Percentiles rank a stretch among this genome's conserved stretches.
phyloP scores from a whole-genome alignment of 2,888 invertebrate species.

The Calliscelio sp. region DNA sequence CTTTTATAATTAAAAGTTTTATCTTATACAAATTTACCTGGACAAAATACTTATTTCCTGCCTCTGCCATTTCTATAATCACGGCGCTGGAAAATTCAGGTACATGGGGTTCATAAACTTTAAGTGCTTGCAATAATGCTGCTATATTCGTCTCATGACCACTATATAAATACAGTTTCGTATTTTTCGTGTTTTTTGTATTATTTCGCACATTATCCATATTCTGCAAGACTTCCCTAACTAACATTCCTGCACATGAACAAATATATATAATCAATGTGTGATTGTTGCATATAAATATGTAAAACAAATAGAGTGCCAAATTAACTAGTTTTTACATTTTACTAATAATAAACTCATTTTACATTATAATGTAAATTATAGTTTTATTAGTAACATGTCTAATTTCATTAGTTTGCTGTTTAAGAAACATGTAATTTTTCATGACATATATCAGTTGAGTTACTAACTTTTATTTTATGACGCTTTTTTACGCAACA shows the following conservation, averaged over 20 bases:
- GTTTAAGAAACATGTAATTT: no score
- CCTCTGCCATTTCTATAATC: slow-evolving; percentile 79
- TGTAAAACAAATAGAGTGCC: no score
- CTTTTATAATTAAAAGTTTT: slow-evolving; percentile 11
- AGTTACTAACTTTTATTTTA: no score
- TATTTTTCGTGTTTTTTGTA: slow-evolving; percentile 79
- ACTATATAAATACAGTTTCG: slow-evolving; percentile 81
- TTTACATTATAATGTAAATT: no score
- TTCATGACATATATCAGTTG: no score
- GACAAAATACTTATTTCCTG: slow-evolving; percentile 76
- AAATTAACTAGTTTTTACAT: no score
- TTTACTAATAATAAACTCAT: no score
- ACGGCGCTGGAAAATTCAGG: slow-evolving; percentile 80
- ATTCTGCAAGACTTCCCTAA: slow-evolving; percentile 55
- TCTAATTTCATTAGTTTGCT: no score
- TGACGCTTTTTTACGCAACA: no score
- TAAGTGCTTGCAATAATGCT: slow-evolving; percentile 80
- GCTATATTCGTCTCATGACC: slow-evolving; percentile 81
- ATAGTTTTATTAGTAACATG: no score
- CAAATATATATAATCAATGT: background rate
- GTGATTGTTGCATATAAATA: no score
- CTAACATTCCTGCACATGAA: slow-evolving; percentile 65
- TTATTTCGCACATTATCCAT: slow-evolving; percentile 78
- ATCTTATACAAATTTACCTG: no score
- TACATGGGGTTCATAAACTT: slow-evolving; percentile 80